Base-by-base conservation (phyloP, 2,888 invertebrate genomes). In the Drosophila phalerata region DNA sequence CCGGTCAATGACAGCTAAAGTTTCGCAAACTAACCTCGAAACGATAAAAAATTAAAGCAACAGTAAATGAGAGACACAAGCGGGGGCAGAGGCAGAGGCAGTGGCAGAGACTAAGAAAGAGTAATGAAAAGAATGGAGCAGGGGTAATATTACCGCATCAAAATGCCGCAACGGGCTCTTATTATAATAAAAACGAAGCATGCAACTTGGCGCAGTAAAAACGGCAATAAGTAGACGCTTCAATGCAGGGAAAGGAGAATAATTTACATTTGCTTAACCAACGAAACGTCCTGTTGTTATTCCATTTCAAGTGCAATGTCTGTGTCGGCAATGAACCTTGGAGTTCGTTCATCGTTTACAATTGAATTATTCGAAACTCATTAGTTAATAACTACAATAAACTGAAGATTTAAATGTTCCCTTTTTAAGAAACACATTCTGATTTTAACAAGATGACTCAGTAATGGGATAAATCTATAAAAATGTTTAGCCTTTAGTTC, bases 1-100 rank as follows among this genome's bases (percentile, higher is more conserved):
- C 25, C 56, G 89, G 86, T 89, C 86, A 86, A 89, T 86, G 86
- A 86, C 88, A 89, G 85, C 82, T 65, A 87, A 86, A 86, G 81
- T 88, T 87, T 87, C 73, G 72, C 79, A 79, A 85, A 86, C 87
- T 87, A 89, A 77, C 87, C 86, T 82, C 85, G 72, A 71, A 77
- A 81, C 87, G 82, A 85, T 87, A 87, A 85, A 82, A 87, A 87
- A 87, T 82, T 81, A 87, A 85, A 79, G 83, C 80, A 78, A 85
- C 79, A 74, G 65, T 48, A 73, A 73, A 72, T 80, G 68, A 68
- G 62, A 56, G 51, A 56, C 60, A 15, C 28, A 22, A 32, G 47
- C 25, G 55, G 34, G 51, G 62, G 42, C 34, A 60, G 19, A 45
- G 38, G 25, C 34, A 38, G 62, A 38, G 34, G 17, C 48, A 51